Percentiles rank a stretch among this genome's conserved stretches.
phyloP scores from a whole-genome alignment of 2,797 vertebrate species.

The Argya squamiceps region DNA sequence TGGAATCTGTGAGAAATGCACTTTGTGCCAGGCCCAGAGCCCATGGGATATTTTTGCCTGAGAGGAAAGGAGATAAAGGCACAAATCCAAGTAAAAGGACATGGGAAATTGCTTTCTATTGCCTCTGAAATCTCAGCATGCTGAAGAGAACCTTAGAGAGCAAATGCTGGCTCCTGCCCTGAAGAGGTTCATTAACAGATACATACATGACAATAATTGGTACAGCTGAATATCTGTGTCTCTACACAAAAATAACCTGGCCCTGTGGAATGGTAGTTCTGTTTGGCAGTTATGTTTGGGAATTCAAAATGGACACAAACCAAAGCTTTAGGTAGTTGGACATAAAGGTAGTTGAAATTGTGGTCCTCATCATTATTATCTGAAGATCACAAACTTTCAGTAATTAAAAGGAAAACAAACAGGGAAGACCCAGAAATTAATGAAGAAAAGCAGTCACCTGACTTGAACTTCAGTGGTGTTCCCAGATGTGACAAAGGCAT shows the following conservation, averaged over 20 bases:
- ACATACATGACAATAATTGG: background rate
- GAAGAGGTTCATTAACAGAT: background rate
- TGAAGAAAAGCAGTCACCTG: constrained; percentile 71
- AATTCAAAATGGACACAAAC: background rate
- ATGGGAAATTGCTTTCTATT: background rate
- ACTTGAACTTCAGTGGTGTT: constrained; percentile 71
- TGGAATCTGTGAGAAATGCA: background rate
- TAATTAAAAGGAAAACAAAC: background rate
- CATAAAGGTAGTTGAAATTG: background rate
- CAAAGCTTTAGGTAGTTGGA: background rate
- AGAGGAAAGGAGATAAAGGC: background rate
- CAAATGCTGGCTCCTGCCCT: background rate
- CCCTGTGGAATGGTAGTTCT: background rate
- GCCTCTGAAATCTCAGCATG: background rate
- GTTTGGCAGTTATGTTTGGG: background rate
- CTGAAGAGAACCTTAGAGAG: background rate
- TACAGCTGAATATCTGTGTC: background rate
- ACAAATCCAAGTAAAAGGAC: background rate
- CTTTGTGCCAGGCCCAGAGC: background rate
- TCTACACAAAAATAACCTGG: background rate
- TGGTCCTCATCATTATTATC: background rate
- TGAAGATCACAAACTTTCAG: background rate
- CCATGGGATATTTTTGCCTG: background rate
- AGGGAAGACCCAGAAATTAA: background rate
- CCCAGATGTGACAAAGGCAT: constrained; percentile 65